phyloP scores from a whole-genome alignment of 2,113 vertebrate genomes.

The Sapajus apella region DNA sequence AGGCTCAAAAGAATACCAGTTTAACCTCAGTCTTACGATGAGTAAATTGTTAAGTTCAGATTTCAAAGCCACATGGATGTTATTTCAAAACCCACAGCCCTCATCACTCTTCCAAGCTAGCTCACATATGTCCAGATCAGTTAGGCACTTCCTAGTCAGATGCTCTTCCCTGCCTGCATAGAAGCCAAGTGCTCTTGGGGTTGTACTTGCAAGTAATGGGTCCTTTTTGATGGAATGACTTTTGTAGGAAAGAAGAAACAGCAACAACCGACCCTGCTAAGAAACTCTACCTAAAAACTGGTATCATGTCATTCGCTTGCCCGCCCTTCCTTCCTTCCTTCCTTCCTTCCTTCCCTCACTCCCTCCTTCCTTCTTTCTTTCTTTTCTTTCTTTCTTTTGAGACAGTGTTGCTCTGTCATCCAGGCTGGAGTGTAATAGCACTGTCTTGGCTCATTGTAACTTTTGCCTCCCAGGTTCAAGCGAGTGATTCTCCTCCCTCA shows the following conservation, averaged over 20 bases:
- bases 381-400: too few relatives aligned
- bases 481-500: too few relatives aligned
- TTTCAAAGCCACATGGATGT: background rate
- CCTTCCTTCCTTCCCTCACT: too few relatives aligned
- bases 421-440: too few relatives aligned
- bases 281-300: background rate
- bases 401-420: too few relatives aligned
- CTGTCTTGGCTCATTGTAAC: too few relatives aligned
- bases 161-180: background rate
- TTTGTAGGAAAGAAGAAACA: background rate
- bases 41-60: background rate
- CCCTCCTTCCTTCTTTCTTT: too few relatives aligned
- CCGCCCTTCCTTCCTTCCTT: too few relatives aligned
- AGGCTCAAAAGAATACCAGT: background rate
- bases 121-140: background rate
- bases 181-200: background rate
- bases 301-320: background rate
- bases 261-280: background rate
- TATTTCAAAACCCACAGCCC: background rate
- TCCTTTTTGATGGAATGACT: background rate
- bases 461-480: too few relatives aligned
- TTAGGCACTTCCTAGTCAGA: background rate
- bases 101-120: background rate
- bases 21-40: background rate
- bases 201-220: background rate